Percentiles rank a stretch among this genome's conserved stretches.
phyloP scores from a whole-genome alignment of 2,888 invertebrate genomes.

The Machimus atricapillus region DNA sequence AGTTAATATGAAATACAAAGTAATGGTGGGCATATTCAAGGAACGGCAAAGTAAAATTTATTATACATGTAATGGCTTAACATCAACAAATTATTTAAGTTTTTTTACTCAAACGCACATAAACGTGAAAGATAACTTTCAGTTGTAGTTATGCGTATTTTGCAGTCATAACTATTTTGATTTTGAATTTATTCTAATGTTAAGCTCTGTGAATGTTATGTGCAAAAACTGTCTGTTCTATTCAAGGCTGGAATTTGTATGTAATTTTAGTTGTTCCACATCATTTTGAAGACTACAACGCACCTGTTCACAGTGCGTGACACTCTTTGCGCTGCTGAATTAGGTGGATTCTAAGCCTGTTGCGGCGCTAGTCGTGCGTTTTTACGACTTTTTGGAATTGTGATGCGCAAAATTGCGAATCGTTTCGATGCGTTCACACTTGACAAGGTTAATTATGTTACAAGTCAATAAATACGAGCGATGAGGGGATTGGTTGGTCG shows the following conservation, averaged over 20 bases:
- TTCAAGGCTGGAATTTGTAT: background rate
- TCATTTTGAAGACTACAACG: too few species aligned
- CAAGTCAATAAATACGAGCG: too few species aligned
- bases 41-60: background rate
- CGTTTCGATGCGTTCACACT: too few species aligned
- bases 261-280: too few species aligned
- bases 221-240: background rate
- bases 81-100: background rate
- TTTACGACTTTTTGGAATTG: too few species aligned
- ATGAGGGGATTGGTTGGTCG: too few species aligned
- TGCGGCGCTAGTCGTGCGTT: too few species aligned
- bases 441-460: too few species aligned
- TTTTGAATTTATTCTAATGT: background rate
- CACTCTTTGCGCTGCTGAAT: too few species aligned
- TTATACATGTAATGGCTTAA: background rate
- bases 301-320: too few species aligned
- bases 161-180: background rate
- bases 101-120: background rate
- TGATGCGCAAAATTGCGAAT: too few species aligned
- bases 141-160: background rate
- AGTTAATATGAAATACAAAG: background rate
- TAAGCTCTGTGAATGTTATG: background rate
- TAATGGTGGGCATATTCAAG: background rate
- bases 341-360: too few species aligned
- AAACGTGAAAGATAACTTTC: background rate